Conservation (phyloP, 2,888 invertebrate genomes). For the Eugnorisma glareosa region DNA sequence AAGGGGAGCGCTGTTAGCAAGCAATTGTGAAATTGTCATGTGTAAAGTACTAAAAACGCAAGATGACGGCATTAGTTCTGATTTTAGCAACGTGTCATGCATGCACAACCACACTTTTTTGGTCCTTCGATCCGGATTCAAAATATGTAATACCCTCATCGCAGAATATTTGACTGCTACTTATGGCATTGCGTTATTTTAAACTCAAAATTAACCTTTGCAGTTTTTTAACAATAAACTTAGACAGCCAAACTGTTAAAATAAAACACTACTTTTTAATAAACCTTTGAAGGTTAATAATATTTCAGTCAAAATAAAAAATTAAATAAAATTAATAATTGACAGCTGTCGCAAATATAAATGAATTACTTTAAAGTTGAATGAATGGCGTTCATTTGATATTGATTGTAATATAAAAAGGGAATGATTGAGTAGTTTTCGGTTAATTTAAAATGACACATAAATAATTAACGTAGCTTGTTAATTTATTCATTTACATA, state of each 20-base stretch:
- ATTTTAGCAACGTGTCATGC: not conserved
- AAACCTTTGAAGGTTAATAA: not conserved
- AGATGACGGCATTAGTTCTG: not conserved
- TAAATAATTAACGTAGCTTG: slow-evolving; percentile 33
- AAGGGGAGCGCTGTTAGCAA: not conserved
- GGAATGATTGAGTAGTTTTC: slow-evolving; percentile 41
- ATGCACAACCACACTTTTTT: not conserved
- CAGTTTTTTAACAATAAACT: not conserved
- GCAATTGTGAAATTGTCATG: no score
- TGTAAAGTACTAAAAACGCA: not conserved
- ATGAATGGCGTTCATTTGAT: slow-evolving; percentile 17
- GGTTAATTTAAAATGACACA: slow-evolving; percentile 33
- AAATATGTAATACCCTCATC: not conserved
- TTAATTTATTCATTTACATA: slow-evolving; percentile 22
- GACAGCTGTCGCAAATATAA: slow-evolving; percentile 9
- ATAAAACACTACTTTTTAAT: no score
- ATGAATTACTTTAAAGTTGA: slow-evolving; percentile 19
- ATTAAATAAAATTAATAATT: not conserved
- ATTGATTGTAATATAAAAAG: slow-evolving; percentile 9
- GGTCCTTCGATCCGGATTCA: not conserved
- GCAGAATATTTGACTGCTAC: not conserved
- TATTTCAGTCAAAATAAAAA: not conserved
- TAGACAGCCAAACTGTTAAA: no score
- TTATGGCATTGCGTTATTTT: not conserved
- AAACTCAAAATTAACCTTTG: not conserved